phyloP scores from a whole-genome alignment of 2,113 vertebrate species.

The Saccopteryx leptura region DNA sequence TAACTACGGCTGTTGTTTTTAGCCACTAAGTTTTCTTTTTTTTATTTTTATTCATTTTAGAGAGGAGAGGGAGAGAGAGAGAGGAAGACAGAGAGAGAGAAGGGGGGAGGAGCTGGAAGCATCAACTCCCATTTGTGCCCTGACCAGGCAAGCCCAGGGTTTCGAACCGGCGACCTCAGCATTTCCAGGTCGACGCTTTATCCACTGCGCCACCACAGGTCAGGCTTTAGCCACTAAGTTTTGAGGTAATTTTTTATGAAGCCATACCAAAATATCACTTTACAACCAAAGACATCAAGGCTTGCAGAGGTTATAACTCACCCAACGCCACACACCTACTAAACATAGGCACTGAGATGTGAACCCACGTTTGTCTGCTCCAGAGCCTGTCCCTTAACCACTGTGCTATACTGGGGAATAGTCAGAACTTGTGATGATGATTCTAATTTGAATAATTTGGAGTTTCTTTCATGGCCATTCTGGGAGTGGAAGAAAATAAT shows the following conservation, averaged over 20 bases:
- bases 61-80: no score
- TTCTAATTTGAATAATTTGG: constrained; percentile 45
- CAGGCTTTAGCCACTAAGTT: constrained; percentile 12
- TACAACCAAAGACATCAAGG: neutral
- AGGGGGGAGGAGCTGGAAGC: no score
- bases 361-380: neutral
- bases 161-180: no score
- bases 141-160: no score
- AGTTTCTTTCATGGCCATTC: neutral
- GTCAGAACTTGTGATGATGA: constrained; percentile 5
- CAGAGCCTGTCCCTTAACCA: neutral
- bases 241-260: neutral
- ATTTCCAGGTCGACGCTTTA: no score
- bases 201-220: no score
- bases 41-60: no score
- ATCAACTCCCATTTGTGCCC: no score
- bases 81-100: no score
- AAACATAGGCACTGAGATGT: neutral
- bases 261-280: neutral
- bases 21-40: neutral
- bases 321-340: neutral
- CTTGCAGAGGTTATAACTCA: neutral
- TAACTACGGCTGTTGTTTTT: constrained; percentile 1
- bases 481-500: neutral
- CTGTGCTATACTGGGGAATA: neutral